Percentiles rank a stretch among this genome's conserved stretches.
Evolutionary conservation across 2,113 vertebrate species (phyloP).

Genomic region (Ginglymostoma cirratum): DNA sequence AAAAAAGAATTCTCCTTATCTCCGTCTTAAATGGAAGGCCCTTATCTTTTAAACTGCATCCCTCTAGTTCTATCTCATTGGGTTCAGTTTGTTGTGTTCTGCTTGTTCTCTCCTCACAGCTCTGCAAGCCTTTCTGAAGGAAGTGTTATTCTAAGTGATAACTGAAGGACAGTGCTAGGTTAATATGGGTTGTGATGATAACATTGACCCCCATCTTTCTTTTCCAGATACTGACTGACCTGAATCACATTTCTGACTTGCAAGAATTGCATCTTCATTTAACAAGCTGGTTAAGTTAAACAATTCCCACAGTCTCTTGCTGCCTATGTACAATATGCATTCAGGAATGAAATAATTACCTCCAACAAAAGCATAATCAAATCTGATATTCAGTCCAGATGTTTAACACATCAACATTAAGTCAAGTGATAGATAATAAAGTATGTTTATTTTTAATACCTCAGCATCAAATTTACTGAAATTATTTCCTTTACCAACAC

Average conservation of each 20-base stretch:
- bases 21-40: too few species aligned
- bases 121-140: background rate
- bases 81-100: background rate
- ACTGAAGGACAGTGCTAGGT: background rate
- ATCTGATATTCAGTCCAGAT: constrained; percentile 22
- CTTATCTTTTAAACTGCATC: too few species aligned
- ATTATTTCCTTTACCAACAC: background rate
- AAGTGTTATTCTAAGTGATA: background rate
- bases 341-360: background rate
- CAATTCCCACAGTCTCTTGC: background rate
- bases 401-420: background rate
- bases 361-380: background rate
- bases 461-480: background rate
- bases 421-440: background rate
- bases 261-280: background rate
- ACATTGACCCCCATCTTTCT: background rate
- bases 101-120: background rate
- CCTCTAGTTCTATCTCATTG: background rate
- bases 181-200: background rate
- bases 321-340: background rate
- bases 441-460: background rate
- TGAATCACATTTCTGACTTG: background rate
- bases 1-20: too few species aligned
- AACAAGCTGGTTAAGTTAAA: background rate
- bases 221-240: background rate